Conservation (phyloP, 2,888 invertebrate species). For the Ornithoptera priamus region DNA sequence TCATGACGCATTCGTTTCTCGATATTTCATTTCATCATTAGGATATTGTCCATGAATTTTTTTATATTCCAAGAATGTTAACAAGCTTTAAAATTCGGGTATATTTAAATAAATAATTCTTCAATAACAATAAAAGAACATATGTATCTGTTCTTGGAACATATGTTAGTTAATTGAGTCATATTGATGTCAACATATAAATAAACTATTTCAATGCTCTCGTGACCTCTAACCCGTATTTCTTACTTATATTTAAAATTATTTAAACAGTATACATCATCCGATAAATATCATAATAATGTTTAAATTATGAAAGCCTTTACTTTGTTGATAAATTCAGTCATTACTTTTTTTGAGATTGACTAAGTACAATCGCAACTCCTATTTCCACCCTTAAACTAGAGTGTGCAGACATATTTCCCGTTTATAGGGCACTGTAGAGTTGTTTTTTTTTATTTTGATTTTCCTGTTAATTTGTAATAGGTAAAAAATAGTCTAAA, state of each 20-base stretch:
- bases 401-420: no score
- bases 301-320: no score
- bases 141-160: not conserved
- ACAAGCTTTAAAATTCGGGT: conserved; percentile 9
- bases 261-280: not conserved
- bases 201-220: not conserved
- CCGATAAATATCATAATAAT: no score
- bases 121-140: no score
- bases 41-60: conserved; percentile 15
- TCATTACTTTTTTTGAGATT: no score
- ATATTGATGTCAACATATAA: not conserved
- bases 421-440: no score
- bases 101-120: conserved; percentile 2
- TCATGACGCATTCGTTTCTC: not conserved
- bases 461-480: no score
- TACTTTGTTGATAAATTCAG: no score
- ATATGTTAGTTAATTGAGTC: not conserved
- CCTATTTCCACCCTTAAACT: no score
- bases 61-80: conserved; percentile 16
- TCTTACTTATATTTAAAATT: not conserved
- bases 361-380: no score
- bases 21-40: not conserved
- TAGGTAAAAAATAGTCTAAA: no score
- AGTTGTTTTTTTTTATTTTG: no score
- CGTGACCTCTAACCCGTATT: not conserved